Conservation (phyloP, 2,888 invertebrate genomes). For the Drymonia ruficornis region DNA sequence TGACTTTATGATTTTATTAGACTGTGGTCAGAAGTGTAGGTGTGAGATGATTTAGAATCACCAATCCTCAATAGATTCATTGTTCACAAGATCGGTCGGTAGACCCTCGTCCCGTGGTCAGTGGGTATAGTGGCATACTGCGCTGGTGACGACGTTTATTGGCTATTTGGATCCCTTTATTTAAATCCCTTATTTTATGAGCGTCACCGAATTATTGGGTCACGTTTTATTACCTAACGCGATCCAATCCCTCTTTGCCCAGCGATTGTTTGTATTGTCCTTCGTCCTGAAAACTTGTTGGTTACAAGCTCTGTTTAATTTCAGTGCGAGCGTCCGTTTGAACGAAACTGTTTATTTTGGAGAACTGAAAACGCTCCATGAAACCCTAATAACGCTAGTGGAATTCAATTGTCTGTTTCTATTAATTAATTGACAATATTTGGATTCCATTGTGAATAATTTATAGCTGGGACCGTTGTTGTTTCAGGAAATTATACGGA, state of each 20-base stretch:
- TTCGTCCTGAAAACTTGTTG: conserved; percentile 15
- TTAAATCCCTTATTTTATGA: background rate
- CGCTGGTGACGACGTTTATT: background rate
- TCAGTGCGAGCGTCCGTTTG: conserved; percentile 15
- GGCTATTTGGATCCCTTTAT: background rate
- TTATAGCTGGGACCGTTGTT: conserved; percentile 18
- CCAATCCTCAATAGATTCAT: too few species aligned
- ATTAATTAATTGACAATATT: conserved; percentile 29
- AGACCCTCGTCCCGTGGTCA: too few species aligned
- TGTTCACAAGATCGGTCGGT: too few species aligned
- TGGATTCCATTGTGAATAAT: conserved; percentile 22
- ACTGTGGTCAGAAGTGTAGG: too few species aligned
- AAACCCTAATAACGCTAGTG: conserved; percentile 18
- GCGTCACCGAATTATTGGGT: background rate
- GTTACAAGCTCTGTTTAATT: conserved; percentile 23
- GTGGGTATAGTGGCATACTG: too few species aligned
- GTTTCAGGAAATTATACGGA: background rate
- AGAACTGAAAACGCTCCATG: conserved; percentile 15
- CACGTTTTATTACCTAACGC: conserved; percentile 6
- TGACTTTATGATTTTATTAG: too few species aligned
- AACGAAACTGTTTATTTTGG: conserved; percentile 20
- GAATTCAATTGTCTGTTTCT: conserved; percentile 24
- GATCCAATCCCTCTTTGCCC: conserved; percentile 3
- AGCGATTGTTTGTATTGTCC: conserved; percentile 19
- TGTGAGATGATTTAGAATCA: too few species aligned